Percentiles rank a stretch among this genome's conserved stretches.
Evolutionary conservation across 2,113 vertebrate species (phyloP).

Genomic region (Aldabrachelys gigantea): DNA sequence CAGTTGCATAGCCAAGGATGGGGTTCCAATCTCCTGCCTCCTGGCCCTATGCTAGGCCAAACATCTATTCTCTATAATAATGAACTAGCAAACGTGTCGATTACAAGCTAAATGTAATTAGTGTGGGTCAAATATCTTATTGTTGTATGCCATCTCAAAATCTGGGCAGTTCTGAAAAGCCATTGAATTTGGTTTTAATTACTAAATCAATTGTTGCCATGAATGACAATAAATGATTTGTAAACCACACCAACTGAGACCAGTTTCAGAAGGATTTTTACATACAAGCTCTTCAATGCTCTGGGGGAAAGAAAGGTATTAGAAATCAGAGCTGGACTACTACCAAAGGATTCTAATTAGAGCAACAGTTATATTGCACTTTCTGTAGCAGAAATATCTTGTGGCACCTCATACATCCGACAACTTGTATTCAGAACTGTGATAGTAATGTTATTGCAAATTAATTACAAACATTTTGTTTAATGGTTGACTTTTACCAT

Average conservation of each 20-base stretch:
- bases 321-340: background rate
- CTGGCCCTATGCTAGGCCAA: slow-evolving; percentile 10
- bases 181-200: slow-evolving; percentile 68
- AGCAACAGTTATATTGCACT: background rate
- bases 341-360: background rate
- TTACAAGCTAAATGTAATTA: slow-evolving; percentile 63
- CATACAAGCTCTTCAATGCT: background rate
- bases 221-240: slow-evolving; percentile 62
- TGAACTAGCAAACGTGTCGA: slow-evolving; percentile 64
- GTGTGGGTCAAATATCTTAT: slow-evolving; percentile 42
- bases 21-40: background rate
- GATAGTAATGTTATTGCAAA: slow-evolving; percentile 33
- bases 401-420: background rate
- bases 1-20: background rate
- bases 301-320: background rate
- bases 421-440: background rate
- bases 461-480: slow-evolving; percentile 55
- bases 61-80: slow-evolving; percentile 45
- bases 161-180: slow-evolving; percentile 39
- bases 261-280: background rate
- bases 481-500: slow-evolving; percentile 31
- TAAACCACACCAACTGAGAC: slow-evolving; percentile 25
- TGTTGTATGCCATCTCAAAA: slow-evolving; percentile 9
- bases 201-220: slow-evolving; percentile 32
- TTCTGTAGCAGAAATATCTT: background rate